A percentile compares a stretch with the other conserved stretches of the same genome.
Evolutionary conservation across 2,113 vertebrate genomes (phyloP).

Genomic region (Grallaria varia): DNA sequence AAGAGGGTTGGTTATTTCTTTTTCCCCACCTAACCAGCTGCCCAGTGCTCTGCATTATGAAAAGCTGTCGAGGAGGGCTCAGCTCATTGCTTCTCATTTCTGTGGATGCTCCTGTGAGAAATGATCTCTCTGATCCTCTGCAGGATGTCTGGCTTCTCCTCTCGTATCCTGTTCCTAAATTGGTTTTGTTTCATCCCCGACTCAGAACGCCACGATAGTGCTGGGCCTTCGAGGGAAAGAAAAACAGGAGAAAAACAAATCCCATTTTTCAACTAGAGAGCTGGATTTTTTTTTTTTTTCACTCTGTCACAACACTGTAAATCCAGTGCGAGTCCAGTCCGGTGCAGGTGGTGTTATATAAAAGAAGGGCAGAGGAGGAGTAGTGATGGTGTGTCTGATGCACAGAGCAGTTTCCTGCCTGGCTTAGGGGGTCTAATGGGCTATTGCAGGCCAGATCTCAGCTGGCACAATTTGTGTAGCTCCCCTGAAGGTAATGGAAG

Average conservation of each 20-base stretch:
- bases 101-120: not conserved
- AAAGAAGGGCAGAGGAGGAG: not conserved
- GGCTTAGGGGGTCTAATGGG: not conserved
- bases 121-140: not conserved
- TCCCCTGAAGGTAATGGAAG: not conserved
- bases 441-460: not conserved
- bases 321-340: not conserved
- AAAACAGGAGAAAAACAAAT: not conserved
- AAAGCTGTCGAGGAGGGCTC: constrained; percentile 1
- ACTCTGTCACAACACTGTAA: accelerated
- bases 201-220: not conserved
- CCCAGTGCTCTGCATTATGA: not conserved
- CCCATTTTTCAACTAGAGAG: not conserved
- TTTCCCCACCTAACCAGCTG: not conserved
- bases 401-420: not conserved
- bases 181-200: not conserved
- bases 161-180: accelerated
- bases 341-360: not conserved
- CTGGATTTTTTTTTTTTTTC: not conserved
- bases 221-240: not conserved
- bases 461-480: not conserved
- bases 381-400: not conserved
- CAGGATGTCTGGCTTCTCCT: not conserved
- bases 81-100: constrained; percentile 27
- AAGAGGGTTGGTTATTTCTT: not conserved